phyloP scores from a whole-genome alignment of 2,888 invertebrate species.

The Polyommatus iphigenia region DNA sequence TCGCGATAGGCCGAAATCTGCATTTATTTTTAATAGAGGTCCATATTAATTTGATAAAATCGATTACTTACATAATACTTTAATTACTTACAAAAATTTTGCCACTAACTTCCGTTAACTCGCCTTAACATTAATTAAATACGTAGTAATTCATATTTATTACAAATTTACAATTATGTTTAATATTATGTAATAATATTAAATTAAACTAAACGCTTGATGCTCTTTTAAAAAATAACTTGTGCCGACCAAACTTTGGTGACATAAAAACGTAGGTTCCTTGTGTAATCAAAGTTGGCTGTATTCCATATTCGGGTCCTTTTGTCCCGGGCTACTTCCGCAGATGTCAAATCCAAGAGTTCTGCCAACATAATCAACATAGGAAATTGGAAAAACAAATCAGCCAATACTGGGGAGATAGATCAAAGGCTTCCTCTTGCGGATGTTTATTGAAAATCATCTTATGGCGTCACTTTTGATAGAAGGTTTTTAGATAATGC shows the following conservation, averaged over 20 bases:
- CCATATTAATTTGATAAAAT: neutral
- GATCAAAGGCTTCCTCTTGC: neutral
- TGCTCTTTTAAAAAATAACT: neutral
- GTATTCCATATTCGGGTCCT: slow-evolving; percentile 13
- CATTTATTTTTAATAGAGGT: slow-evolving; percentile 1
- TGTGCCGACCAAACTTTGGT: neutral
- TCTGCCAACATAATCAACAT: slow-evolving; percentile 9
- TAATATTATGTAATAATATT: neutral
- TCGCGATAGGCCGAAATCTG: neutral
- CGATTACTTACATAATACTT: neutral
- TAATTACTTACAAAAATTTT: no score
- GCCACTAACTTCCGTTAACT: neutral
- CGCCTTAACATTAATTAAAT: neutral
- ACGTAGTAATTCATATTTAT: no score
- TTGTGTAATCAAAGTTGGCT: slow-evolving; percentile 24
- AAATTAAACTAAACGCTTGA: neutral
- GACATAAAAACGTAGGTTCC: neutral
- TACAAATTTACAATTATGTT: neutral
- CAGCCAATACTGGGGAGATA: neutral
- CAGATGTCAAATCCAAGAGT: slow-evolving; percentile 18
- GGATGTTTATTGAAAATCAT: neutral
- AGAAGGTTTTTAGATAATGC: neutral
- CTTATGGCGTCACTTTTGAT: neutral
- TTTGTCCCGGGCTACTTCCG: slow-evolving; percentile 26
- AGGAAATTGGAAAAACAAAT: neutral